Evolutionary conservation across 2,888 invertebrate genomes (phyloP), one percentile per base, ranked within the genome.

Genomic region (Mactromeris polynyma): DNA sequence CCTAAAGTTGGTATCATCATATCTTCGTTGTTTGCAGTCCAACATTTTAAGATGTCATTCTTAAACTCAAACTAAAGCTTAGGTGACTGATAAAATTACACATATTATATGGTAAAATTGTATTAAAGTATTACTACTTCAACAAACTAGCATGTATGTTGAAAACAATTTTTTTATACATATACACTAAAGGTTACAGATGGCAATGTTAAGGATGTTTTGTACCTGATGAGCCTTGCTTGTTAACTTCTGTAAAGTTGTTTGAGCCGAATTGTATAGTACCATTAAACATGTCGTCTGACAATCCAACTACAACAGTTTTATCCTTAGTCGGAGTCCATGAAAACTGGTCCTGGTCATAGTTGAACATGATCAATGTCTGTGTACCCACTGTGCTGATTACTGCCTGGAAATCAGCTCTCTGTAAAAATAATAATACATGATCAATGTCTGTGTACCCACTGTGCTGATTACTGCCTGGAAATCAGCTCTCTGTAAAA

Each of bases 371-470:
- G 14, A 89, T 4, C 7, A 64, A 38, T 11, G 91, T 91, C 1
- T 86, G 2, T 9, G 81, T 40, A 0, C 80, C 84, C 31, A 86
- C 86, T 14, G 86, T 88, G 2, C 81, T 38, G 9, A 91, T 33
- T 0, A 91, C 42, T n/a, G 81, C 88, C 69, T 91, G 91, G 36
- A 91, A 91, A 79, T 89, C 86, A 6, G 87, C 89, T 2, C 21
- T 31, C 91, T 91, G 89, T 4, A 87, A 46, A 46, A 89, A 58
- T 87, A 91, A 79, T 91, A 89, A 51, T 83, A 86, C 77, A 91
- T 86, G 14, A 89, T 4, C 7, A 64, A 38, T 11, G 91, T 91
- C 1, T 86, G 2, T 9, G 81, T 40, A 0, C 80, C 84, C 31
- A 86, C 86, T 14, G 86, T 88, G 2, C 81, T 38, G 9, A 91